Percentiles rank a stretch among this genome's conserved stretches.
These are phyloP conservation scores for Eupithecia subumbrata DNA, from an alignment of 2,888 invertebrate species.

Conservation along the genomic window DNA sequence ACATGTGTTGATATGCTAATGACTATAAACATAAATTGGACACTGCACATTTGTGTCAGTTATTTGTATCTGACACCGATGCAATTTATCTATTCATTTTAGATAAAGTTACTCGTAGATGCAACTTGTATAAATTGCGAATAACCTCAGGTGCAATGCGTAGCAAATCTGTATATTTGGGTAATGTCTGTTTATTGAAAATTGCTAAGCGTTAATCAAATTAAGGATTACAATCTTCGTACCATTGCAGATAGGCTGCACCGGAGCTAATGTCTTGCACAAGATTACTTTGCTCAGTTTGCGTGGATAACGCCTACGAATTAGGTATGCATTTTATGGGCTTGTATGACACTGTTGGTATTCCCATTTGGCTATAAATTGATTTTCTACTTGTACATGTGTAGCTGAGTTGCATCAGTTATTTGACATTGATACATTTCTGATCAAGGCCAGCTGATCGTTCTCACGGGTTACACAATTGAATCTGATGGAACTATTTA, in stretches of 20 bases:
- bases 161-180: slow-evolving; percentile 26
- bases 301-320: slow-evolving; percentile 61
- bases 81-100: slow-evolving; percentile 20
- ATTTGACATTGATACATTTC: slow-evolving; percentile 13
- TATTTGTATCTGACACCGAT: slow-evolving; percentile 9
- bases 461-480: background rate
- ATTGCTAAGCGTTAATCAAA: slow-evolving; percentile 39
- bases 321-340: slow-evolving; percentile 56
- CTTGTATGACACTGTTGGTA: slow-evolving; percentile 61
- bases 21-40: background rate
- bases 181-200: slow-evolving; percentile 35
- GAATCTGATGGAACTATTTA: background rate
- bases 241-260: slow-evolving; percentile 47
- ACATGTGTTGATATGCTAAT: slow-evolving; percentile 9
- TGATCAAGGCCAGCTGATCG: background rate
- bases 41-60: background rate
- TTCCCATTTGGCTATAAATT: slow-evolving; percentile 50
- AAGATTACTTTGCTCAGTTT: slow-evolving; percentile 50
- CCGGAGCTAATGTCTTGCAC: slow-evolving; percentile 61
- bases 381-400: slow-evolving; percentile 44
- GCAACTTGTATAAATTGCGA: slow-evolving; percentile 27
- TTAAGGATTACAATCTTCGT: slow-evolving; percentile 44
- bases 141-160: slow-evolving; percentile 32
- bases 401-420: slow-evolving; percentile 14
- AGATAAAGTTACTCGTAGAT: slow-evolving; percentile 13